Evolutionary conservation across 2,888 invertebrate genomes (phyloP), one percentile per base, ranked within the genome.

Genomic region (Acanthosepion lycidas): DNA sequence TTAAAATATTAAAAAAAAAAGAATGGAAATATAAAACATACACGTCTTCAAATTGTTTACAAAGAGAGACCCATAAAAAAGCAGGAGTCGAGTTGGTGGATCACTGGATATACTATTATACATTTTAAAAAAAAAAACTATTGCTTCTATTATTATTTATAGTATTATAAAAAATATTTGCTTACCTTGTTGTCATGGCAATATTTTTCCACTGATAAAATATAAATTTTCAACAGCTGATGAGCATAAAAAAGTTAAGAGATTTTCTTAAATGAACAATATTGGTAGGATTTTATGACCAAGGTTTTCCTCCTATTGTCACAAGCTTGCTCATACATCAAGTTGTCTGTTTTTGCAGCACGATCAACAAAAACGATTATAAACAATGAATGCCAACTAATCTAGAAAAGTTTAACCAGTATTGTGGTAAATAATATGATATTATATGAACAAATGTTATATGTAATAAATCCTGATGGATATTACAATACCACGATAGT

Each of bases 121-220:
- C 33, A 33, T 33, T 33, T 33, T 33, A 33, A 33, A 33, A 33
- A 33, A 33, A 12, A 5, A 78, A 28, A n/a, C 15, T n/a, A 78
- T 78, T n/a, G 78, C 18, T 51, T 92, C 9, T 20, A n/a, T 51
- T 26, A 51, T 28, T 51, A 51, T 51, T 48, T 15, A 48, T 48
- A 33, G 33, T 33, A 33, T 33, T 33, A 33, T 48, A 20, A 92
- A n/a, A 51, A 92, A 48, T 28, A 48, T 51, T 92, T 48, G 64
- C 94, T 94, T 94, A 94, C 94, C 94, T 94, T 55, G 94, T 94
- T 94, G 94, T 94, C 94, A 94, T 94, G 94, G 94, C 64, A 94
- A 94, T 94, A 94, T 59, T 48, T 64, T 94, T 94, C 64, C 94
- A 42, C 23, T 20, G 51, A 49, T 28, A 93, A 33, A 51, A 92